Base-by-base conservation (phyloP, 2,888 invertebrate species). In the Notodonta dromedarius region DNA sequence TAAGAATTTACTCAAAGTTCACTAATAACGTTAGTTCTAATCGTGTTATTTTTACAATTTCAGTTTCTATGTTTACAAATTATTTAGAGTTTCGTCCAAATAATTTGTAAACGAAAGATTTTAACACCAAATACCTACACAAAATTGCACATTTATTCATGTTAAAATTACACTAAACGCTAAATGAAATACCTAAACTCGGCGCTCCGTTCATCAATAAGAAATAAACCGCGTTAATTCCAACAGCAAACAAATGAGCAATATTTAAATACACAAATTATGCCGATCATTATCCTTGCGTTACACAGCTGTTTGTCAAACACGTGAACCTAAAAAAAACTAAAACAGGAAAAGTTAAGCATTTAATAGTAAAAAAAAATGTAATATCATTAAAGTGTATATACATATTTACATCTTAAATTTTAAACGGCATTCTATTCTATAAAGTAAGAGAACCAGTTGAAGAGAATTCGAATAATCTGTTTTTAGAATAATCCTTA, bases 341-440 rank as follows among this genome's bases (percentile, higher is more conserved):
- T 70, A 77, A 83, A 80, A 81, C 74, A 65, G 69, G 84, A 78
- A 83, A 81, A 78, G 5, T 80, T 82, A 87, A 82, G 82, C 78
- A 80, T 84, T 82, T 81, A 83, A 83, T 84, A 79, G 79, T 83
- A 79, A 85, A 84, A 84, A 78, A 78, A 81, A 65, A 70, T n/a
- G 67, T 86, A 88, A 89, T 89, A 90, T 88, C 87, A 87, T 86
- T 89, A 90, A 83, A 82, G 84, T 87, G 82, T 92, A 91, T 92
- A 83, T 93, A 93, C 92, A 93, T 93, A 92, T 93, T 91, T 92
- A 92, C 92, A 92, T 87, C 89, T 90, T 90, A 88, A 83, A 78
- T 81, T 84, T 80, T 82, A 78, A 79, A 82, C 83, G 74, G 82
- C 82, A 79, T 83, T 79, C 76, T 85, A 84, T 81, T 78, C 82